Conservation (phyloP, 2,797 vertebrate genomes). For the Myotis vivesi region DNA sequence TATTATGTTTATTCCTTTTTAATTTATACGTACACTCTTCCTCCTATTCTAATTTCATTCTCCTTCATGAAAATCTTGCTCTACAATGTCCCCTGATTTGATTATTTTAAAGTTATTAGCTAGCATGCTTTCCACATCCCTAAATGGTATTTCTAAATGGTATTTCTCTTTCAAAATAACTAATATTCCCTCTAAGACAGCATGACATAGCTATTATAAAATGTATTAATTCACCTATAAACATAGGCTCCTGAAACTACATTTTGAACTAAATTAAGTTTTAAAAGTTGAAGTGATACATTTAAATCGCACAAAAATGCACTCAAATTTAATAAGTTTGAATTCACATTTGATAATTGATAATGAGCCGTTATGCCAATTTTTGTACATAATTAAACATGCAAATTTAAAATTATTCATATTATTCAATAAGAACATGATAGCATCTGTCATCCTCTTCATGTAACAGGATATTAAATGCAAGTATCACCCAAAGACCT, state of each 20-base stretch:
- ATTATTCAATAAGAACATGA: not conserved
- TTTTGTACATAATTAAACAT: slow-evolving; percentile 7
- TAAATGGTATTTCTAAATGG: not conserved
- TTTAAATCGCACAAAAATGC: not conserved
- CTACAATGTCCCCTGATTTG: not conserved
- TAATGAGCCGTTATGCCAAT: not conserved
- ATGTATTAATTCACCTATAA: not conserved
- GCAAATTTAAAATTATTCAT: slow-evolving; percentile 41
- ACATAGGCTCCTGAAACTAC: not conserved
- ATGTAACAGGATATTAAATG: not conserved
- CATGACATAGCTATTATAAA: not conserved
- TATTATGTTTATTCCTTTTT: not conserved
- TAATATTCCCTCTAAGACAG: not conserved
- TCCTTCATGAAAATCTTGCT: not conserved
- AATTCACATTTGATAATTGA: not conserved
- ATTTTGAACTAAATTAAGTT: not conserved
- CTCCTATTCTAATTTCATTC: not conserved
- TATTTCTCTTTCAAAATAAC: not conserved
- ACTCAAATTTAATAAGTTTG: not conserved
- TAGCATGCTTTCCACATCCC: not conserved
- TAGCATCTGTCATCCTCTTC: not conserved
- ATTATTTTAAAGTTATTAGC: slow-evolving; percentile 5
- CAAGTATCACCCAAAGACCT: not conserved
- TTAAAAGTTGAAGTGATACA: not conserved
- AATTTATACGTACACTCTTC: not conserved